Percentiles rank a stretch among this genome's conserved stretches.
Conservation (phyloP, 64 coral and sea anemone species). For the Stichodactyla helianthus region DNA sequence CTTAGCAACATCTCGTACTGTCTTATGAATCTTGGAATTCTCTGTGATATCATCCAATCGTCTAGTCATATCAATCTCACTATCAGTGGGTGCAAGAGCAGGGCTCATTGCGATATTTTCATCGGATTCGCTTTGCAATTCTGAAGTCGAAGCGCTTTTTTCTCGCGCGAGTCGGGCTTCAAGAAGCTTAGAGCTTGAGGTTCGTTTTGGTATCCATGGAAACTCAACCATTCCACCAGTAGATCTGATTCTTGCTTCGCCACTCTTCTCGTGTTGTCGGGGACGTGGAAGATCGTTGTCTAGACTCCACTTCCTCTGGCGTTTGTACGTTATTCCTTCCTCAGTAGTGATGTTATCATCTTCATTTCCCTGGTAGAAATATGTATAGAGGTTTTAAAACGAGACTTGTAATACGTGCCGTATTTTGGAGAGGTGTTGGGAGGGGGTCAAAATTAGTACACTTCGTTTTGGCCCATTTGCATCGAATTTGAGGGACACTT, state of each 20-base stretch:
- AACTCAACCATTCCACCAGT: neutral
- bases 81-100: neutral
- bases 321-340: neutral
- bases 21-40: constrained; percentile 48
- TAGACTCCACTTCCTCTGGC: neutral
- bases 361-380: neutral
- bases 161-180: constrained; percentile 20
- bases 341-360: neutral
- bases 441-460: too few relatives aligned
- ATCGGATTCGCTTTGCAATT: constrained; percentile 26
- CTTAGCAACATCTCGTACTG: constrained; percentile 37
- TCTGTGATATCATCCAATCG: constrained; percentile 25
- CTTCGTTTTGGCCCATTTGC: too few relatives aligned
- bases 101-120: constrained; percentile 1
- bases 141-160: constrained; percentile 33
- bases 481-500: too few relatives aligned
- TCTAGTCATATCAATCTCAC: constrained; percentile 23
- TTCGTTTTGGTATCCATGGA: constrained; percentile 15
- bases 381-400: neutral
- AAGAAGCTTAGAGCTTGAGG: constrained; percentile 18
- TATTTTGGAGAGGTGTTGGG: too few relatives aligned
- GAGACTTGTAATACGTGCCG: neutral
- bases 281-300: constrained; percentile 1
- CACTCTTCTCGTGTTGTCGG: neutral
- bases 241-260: neutral